A percentile compares a stretch with the other conserved stretches of the same genome.
These are phyloP conservation scores for Neopipo cinnamomea DNA, from an alignment of 2,113 vertebrate species.

Conservation along the genomic window DNA sequence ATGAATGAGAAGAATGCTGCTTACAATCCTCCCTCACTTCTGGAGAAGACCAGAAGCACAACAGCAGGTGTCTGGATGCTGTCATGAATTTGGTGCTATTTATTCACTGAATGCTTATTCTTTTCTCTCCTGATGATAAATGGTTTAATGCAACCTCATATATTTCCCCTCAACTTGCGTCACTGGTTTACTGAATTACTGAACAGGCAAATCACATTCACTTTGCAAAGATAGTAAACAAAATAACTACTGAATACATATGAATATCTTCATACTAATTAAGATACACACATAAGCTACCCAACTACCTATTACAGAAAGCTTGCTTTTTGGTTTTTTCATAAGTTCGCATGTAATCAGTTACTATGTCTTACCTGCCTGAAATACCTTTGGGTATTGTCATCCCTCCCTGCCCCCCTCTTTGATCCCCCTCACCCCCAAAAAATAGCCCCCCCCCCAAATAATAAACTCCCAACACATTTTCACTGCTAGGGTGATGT, in stretches of 20 bases:
- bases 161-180: conserved; percentile 35
- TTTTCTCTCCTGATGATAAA: conserved; percentile 31
- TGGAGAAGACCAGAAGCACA: conserved; percentile 16
- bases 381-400: background rate
- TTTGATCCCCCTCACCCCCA: background rate
- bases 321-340: background rate
- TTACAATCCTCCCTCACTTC: background rate
- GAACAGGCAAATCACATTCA: conserved; percentile 39
- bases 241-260: background rate
- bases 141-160: background rate
- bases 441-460: no score
- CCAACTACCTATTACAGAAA: background rate
- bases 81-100: conserved; percentile 20
- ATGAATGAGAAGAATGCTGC: background rate
- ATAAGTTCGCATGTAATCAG: background rate
- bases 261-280: background rate
- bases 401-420: background rate
- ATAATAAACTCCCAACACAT: background rate
- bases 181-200: conserved; percentile 34
- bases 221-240: conserved; percentile 28
- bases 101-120: conserved; percentile 3
- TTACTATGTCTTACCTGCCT: background rate
- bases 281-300: background rate
- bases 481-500: background rate
- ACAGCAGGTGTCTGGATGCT: conserved; percentile 15